Conservation (phyloP, 2,888 invertebrate species). For the Mesochorus sp. region DNA sequence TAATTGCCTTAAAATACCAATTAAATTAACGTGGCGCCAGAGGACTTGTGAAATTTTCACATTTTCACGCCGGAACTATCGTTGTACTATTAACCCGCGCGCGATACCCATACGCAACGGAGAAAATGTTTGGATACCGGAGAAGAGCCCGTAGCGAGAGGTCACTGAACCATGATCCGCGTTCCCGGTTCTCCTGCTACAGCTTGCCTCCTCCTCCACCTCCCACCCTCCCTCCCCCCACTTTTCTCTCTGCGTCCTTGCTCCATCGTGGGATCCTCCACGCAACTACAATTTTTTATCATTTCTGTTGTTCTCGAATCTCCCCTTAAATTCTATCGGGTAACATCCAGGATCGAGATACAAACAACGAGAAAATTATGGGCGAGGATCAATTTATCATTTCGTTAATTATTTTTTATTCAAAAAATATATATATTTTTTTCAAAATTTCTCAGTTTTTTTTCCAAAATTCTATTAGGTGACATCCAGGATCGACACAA, state of each 20-base stretch:
- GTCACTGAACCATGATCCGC: constrained; percentile 78
- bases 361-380: no score
- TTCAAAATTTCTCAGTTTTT: no score
- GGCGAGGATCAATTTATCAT: no score
- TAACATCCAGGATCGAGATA: no score
- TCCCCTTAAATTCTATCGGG: background rate
- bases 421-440: no score
- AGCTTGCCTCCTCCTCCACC: background rate
- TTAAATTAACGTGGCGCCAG: constrained; percentile 17
- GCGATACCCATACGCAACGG: background rate
- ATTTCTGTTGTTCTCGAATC: background rate
- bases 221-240: background rate
- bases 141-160: constrained; percentile 68
- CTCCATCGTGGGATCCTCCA: background rate
- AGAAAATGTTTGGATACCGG: constrained; percentile 55
- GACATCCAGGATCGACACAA: no score
- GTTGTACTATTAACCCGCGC: constrained; percentile 18
- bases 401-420: no score
- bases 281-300: background rate
- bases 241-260: background rate
- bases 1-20: background rate
- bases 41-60: constrained; percentile 8
- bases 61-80: constrained; percentile 24
- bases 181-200: constrained; percentile 57
- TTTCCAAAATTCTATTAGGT: no score